Conservation (phyloP, 2,113 vertebrate genomes). For the Suncus etruscus region DNA sequence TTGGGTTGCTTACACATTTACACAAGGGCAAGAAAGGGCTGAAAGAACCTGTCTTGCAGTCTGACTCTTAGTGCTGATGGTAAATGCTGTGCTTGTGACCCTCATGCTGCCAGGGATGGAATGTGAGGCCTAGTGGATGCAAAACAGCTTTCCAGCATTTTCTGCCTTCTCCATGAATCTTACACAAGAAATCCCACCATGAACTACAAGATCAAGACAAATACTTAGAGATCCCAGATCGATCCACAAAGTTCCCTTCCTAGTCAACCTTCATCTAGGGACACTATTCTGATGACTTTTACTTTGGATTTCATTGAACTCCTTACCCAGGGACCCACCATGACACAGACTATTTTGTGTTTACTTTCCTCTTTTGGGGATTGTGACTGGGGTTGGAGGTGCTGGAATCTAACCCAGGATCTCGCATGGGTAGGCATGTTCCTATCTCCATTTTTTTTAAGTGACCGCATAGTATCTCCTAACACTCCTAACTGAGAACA, state of each 20-base stretch:
- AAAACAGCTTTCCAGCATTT: too few relatives aligned
- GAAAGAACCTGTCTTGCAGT: too few relatives aligned
- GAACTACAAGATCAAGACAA: background rate
- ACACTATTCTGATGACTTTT: background rate
- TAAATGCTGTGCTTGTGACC: too few relatives aligned
- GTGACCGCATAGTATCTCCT: background rate
- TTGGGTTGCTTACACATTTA: background rate
- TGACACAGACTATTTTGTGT: background rate
- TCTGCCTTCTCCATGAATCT: background rate
- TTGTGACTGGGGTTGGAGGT: too few relatives aligned
- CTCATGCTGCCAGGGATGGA: too few relatives aligned
- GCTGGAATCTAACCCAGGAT: too few relatives aligned
- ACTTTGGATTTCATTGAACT: background rate
- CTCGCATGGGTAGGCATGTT: too few relatives aligned
- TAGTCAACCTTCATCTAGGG: background rate
- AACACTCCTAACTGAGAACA: background rate
- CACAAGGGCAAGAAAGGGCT: background rate
- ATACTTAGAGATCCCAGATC: background rate
- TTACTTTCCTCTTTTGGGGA: background rate
- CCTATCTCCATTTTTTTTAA: background rate
- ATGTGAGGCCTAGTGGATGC: too few relatives aligned
- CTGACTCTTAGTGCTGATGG: too few relatives aligned
- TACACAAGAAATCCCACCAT: background rate
- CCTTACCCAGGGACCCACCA: background rate
- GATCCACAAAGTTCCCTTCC: background rate